Evolutionary conservation across 1,140 invertebrate species (phyloP).

Genomic region (Leguminivora glycinivorella): DNA sequence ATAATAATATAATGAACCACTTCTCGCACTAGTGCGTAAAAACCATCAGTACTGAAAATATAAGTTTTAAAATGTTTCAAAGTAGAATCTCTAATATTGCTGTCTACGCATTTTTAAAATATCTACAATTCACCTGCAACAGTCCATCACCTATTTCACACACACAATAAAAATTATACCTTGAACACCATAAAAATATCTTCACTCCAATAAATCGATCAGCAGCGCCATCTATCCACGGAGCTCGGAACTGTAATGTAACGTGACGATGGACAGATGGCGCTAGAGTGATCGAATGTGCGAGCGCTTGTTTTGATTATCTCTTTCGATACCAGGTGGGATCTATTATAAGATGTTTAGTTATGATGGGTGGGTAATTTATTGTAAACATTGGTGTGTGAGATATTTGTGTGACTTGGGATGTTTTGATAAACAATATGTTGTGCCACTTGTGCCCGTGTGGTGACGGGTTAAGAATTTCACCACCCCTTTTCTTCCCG

Average conservation of each 20-base stretch:
- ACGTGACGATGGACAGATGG: constrained; percentile 65
- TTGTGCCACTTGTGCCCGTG: too few relatives aligned
- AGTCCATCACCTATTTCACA: constrained; percentile 5
- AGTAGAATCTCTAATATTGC: too few relatives aligned
- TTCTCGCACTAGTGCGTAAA: too few relatives aligned
- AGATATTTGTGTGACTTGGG: constrained; percentile 6
- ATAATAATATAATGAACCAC: too few relatives aligned
- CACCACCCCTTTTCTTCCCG: too few relatives aligned
- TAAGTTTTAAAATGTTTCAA: too few relatives aligned
- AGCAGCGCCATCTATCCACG: constrained; percentile 67
- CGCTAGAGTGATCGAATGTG: constrained; percentile 46
- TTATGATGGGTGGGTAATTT: constrained; percentile 16
- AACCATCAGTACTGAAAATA: too few relatives aligned
- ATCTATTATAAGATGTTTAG: constrained; percentile 27
- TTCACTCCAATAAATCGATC: constrained; percentile 58
- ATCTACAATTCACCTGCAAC: background rate
- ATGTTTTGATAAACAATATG: background rate
- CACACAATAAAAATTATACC: constrained; percentile 38
- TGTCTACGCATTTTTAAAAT: background rate
- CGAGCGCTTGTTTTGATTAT: constrained; percentile 37
- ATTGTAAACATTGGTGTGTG: constrained; percentile 13
- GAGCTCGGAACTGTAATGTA: constrained; percentile 57
- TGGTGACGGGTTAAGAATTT: too few relatives aligned
- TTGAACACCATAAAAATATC: constrained; percentile 63
- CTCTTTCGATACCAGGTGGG: constrained; percentile 28